Conservation (phyloP, 2,797 vertebrate genomes). For the Botia almorhae region DNA sequence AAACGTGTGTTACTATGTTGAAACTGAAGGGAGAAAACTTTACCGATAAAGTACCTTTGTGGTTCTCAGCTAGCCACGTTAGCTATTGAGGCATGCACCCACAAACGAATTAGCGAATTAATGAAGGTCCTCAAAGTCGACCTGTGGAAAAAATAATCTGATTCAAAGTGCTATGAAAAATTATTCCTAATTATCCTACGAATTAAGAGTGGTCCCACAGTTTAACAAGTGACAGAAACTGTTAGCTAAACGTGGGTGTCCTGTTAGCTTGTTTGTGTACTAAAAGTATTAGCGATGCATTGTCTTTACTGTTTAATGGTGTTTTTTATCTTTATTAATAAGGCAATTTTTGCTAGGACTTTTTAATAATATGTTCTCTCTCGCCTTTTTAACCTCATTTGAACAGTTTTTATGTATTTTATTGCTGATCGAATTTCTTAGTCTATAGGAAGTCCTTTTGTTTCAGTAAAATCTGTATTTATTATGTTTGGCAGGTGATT, state of each 20-base stretch:
- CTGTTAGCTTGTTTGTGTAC: not conserved
- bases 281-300: not conserved
- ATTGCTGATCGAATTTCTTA: too few species aligned
- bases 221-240: slow-evolving; percentile 7
- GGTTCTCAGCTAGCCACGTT: not conserved
- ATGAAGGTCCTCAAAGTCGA: not conserved
- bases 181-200: not conserved
- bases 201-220: not conserved
- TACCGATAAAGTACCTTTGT: slow-evolving; percentile 23
- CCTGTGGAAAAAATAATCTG: not conserved
- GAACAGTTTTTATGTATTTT: too few species aligned
- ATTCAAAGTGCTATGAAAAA: not conserved
- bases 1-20: not conserved
- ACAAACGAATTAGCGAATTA: not conserved
- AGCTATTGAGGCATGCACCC: not conserved
- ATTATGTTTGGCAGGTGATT: slow-evolving; percentile 45
- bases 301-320: not conserved
- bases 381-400: not conserved
- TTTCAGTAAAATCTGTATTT: not conserved
- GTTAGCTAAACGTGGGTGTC: slow-evolving; percentile 18
- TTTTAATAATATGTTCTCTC: too few species aligned
- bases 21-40: slow-evolving; percentile 12
- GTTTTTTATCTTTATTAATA: not conserved
- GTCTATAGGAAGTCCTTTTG: too few species aligned
- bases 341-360: too few species aligned